phyloP scores from a whole-genome alignment of 2,797 vertebrate species.

The Xenopus petersii region DNA sequence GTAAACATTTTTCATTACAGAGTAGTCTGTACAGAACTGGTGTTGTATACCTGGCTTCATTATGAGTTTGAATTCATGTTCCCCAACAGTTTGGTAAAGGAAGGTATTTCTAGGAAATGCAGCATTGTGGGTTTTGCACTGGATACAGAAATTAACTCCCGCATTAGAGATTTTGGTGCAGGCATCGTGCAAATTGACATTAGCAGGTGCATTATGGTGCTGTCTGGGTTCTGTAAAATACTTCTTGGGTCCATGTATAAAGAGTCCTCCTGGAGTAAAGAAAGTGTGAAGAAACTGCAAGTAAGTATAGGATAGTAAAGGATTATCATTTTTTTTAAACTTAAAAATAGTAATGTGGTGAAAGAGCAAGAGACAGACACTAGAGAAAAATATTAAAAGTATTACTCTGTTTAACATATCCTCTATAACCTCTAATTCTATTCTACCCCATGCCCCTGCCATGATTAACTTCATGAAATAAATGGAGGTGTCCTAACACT shows the following conservation, averaged over 20 bases:
- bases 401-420: too few species aligned
- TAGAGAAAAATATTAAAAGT: too few species aligned
- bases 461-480: too few species aligned
- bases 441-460: too few species aligned
- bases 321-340: too few species aligned
- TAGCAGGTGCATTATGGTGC: rapidly evolving
- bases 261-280: slow-evolving; percentile 20
- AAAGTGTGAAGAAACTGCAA: neutral
- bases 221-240: slow-evolving; percentile 44
- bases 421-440: too few species aligned
- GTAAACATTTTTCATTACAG: too few species aligned
- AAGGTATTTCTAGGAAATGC: slow-evolving; percentile 53
- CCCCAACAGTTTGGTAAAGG: slow-evolving; percentile 67
- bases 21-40: too few species aligned
- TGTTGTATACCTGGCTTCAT: slow-evolving; percentile 63
- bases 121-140: slow-evolving; percentile 60
- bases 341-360: too few species aligned
- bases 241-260: slow-evolving; percentile 57
- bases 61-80: slow-evolving; percentile 57
- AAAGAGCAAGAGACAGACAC: too few species aligned
- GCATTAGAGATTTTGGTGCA: slow-evolving; percentile 58
- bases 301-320: too few species aligned
- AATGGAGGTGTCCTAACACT: too few species aligned
- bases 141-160: slow-evolving; percentile 66
- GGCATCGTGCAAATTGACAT: slow-evolving; percentile 21